Base-by-base conservation (phyloP, 2,888 invertebrate species). In the Limnephilus lunatus region DNA sequence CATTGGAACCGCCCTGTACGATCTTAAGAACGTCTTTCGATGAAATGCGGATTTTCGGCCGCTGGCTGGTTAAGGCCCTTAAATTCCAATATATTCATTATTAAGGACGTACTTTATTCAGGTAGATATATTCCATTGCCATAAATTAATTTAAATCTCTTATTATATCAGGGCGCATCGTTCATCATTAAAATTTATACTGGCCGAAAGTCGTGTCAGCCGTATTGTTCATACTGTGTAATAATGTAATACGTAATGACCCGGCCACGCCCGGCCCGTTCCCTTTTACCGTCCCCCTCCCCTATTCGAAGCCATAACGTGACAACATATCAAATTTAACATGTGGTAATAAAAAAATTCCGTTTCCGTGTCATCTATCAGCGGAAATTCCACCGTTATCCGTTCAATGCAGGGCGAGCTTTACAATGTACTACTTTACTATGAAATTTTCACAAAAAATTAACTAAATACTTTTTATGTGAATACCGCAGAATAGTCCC, bases 281-380 rank as follows among this genome's bases (percentile, higher is more conserved):
- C 82, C 82, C 39, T n/a, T 68, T 32, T 15, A 11, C 68, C 81
- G 19, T 3, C 44, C 88, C 30, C 30, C 30, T 39, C 80, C 30
- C 68, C 68, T 9, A 68, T 68, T 68, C 68, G 68, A 68, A 68
- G 68, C 68, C 32, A 81, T 89, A 81, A 89, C 89, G 89, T 89
- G 89, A 89, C 89, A 89, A 89, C 89, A 89, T 81, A 89, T 89
- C 89, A 89, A 89, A 89, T 32, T 80, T 89, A 89, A 89, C 89
- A 89, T 89, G 89, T 80, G 81, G 44, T 85, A 68, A 91, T 91
- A 91, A 91, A 91, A 90, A 90, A 92, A 92, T 92, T 48, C 92
- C 90, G 48, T 82, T 92, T 92, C 92, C 92, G 90, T 92, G 92
- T 92, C 92, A 90, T 92, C 92, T 92, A 92, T 92, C 92, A 92